Base-by-base conservation (phyloP, 2,888 invertebrate species). In the Melitaea athalia region DNA sequence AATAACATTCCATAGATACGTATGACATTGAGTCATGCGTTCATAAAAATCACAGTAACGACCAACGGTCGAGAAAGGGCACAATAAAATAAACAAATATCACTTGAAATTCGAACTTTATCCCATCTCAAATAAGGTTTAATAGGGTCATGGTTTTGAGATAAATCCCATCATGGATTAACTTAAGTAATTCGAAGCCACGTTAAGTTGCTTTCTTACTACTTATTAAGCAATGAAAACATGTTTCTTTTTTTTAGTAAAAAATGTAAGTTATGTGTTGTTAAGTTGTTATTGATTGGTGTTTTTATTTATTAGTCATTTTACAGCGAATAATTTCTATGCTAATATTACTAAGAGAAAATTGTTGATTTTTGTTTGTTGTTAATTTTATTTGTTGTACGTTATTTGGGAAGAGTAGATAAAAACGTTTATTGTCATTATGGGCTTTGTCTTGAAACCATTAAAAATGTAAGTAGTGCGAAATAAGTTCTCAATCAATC, bases 191-290 rank as follows among this genome's bases (percentile, higher is more conserved):
- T 74, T 76, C 71, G 65, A 74, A 75, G 67, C 68, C 68, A 66
- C 71, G 74, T 76, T 65, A 77, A 80, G 76, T 77, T 77, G 75
- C 75, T 77, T 76, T 76, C 74, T 76, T 74, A 69, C 76, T 81
- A 78, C 79, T 79, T 79, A 81, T 81, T 81, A 79, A 76, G 76
- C 74, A 67, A 78, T 79, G 76, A 75, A 74, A 12, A 15, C 11
- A 73, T 75, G 73, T 73, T 76, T 73, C 60, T 62, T 60, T 49
- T 38, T 38, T 2, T 8, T 7, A 38, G 8, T 38, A 38, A 43
- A 15, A 33, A 17, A 5, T 45, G n/a, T 11, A 59, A 8, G 17
- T 11, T 33, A 17, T 50, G 42, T 42, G 2, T 42, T 59, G 59
- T 47, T 17, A 49, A 24, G 2, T 42, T 59, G 59, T 47, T 17